Evolutionary conservation across 2,113 vertebrate genomes (phyloP), one percentile per base, ranked within the genome.

Genomic region (Cyprinodon variegatus): DNA sequence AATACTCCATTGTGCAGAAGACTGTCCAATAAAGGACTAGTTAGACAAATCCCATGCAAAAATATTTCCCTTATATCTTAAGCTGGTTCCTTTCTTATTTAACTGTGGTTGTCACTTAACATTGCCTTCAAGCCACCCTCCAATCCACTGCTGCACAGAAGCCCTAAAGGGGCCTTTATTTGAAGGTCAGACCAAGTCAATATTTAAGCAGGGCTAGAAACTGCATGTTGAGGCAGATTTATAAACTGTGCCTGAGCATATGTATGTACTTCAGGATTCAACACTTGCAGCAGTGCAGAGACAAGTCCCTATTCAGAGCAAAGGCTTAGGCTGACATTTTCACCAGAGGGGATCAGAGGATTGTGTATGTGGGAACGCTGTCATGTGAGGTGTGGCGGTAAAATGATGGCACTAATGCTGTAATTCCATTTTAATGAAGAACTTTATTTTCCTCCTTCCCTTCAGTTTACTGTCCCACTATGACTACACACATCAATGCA

Each of bases 181-280:
- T 86, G 79, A 87, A 89, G 89, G 83, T 90, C 88, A 87, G 43
- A 65, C 39, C 0, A 1, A 77, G 69, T 85, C 77, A 72, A 88
- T 85, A 83, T 86, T 88, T 65, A 74, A 81, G 65, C 73, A 37
- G 48, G 29, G 66, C 68, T 67, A n/a, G 45, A 64, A 81, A 29
- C 36, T 1, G n/a, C 65, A 53, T 11, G 67, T 68, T 46, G 12
- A 22, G 15, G 68, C 29, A 70, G 45, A 68, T 72, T 39, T 75
- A 78, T 70, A 50, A 64, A 75, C 39, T 29, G 0, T 50, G 70
- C 36, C 50, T 39, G 43, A 43, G 77, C 79, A 15, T 73, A 53
- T 65, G 53, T 62, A 71, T 40, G 50, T 60, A 68, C 62, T 22
- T 65, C 11, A 53, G 72, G 76, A 77, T 65, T 74, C 57, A 78